phyloP scores from a whole-genome alignment of 2,888 invertebrate genomes.

The Coenonympha glycerion region DNA sequence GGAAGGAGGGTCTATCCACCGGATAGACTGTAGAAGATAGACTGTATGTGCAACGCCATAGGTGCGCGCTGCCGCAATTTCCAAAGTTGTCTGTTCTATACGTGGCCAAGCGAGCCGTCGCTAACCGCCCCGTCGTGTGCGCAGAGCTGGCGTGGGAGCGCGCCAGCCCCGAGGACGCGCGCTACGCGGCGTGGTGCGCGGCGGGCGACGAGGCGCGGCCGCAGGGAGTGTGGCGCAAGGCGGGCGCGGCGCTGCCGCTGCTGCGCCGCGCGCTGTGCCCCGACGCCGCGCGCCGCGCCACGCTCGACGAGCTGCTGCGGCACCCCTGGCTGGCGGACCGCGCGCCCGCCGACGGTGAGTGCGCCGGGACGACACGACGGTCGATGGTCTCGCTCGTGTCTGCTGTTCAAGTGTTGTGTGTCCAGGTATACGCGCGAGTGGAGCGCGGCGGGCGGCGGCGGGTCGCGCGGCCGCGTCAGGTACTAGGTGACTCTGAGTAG shows the following conservation, averaged over 20 bases:
- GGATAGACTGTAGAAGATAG: no score
- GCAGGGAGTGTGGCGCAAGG: slow-evolving; percentile 88
- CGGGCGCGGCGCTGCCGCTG: slow-evolving; percentile 85
- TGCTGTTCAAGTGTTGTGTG: no score
- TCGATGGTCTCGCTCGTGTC: background rate
- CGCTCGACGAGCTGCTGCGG: slow-evolving; percentile 81
- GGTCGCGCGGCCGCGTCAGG: slow-evolving; percentile 76
- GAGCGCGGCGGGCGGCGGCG: background rate
- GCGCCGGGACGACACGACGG: background rate
- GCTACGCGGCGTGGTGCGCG: slow-evolving; percentile 80
- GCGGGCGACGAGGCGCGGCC: slow-evolving; percentile 63
- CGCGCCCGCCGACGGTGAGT: slow-evolving; percentile 14
- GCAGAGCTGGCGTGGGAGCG: slow-evolving; percentile 97
- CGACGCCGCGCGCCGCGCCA: slow-evolving; percentile 79
- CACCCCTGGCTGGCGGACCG: slow-evolving; percentile 75
- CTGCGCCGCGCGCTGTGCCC: slow-evolving; percentile 84
- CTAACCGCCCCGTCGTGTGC: background rate
- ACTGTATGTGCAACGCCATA: no score
- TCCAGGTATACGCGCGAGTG: no score
- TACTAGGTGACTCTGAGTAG: slow-evolving; percentile 92
- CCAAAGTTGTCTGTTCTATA: no score
- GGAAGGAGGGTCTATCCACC: no score
- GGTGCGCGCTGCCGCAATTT: no score
- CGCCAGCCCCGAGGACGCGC: slow-evolving; percentile 80
- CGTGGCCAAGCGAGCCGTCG: no score